Conservation (phyloP, 2,888 invertebrate species). For the Alentia gelatinosa region DNA sequence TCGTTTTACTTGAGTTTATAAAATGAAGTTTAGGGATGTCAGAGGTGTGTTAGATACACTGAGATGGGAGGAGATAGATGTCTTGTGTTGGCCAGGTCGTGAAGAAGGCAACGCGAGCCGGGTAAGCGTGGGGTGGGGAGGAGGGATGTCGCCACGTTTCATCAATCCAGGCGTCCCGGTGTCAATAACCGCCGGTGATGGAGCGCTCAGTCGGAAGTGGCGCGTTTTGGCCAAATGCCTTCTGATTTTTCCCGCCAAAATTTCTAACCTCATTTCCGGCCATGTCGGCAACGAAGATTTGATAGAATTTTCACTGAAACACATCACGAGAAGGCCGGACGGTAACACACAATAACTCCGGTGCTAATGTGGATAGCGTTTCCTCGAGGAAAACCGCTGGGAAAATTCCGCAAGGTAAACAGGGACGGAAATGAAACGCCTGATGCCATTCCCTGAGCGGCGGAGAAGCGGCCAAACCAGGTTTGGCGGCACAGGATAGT, state of each 20-base stretch:
- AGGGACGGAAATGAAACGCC: neutral
- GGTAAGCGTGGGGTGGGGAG: too few relatives aligned
- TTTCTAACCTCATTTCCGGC: neutral
- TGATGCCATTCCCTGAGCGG: neutral
- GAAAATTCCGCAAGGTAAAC: neutral
- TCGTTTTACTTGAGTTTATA: too few relatives aligned
- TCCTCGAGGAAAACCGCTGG: neutral
- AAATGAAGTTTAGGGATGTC: too few relatives aligned
- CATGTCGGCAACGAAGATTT: neutral
- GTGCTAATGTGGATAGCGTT: neutral
- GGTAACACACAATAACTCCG: neutral
- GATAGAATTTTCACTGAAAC: neutral
- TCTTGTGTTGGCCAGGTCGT: too few relatives aligned
- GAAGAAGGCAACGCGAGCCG: too few relatives aligned
- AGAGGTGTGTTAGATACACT: too few relatives aligned
- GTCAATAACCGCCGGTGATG: conserved; percentile 37
- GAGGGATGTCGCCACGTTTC: neutral
- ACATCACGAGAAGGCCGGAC: neutral
- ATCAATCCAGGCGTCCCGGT: neutral
- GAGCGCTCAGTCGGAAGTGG: neutral
- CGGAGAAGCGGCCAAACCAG: neutral
- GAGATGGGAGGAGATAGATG: too few relatives aligned
- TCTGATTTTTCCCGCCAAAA: neutral
- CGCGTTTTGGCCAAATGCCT: neutral
- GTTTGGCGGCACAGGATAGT: neutral